These are phyloP conservation scores for Ceratosolen solmsi DNA, from an alignment of 1,140 invertebrate genomes.

Conservation along the genomic window DNA sequence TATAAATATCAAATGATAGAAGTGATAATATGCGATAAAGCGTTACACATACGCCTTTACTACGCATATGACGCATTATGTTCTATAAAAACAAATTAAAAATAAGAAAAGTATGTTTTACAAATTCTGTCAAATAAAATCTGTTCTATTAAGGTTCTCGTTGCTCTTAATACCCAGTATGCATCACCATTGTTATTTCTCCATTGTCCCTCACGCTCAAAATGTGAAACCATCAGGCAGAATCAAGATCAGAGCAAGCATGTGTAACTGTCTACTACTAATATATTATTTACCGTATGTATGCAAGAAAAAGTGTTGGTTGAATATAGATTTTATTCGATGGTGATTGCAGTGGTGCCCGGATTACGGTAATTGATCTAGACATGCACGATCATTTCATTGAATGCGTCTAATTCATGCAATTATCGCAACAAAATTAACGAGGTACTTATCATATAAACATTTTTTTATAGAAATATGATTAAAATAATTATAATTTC, in stretches of 20 bases:
- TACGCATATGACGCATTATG: not conserved
- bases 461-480: too few species aligned
- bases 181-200: not conserved
- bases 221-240: not conserved
- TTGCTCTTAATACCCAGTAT: not conserved
- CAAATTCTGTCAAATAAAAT: slow-evolving; percentile 37
- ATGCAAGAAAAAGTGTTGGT: too few species aligned
- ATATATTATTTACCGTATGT: not conserved
- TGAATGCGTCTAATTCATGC: too few species aligned
- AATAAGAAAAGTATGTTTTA: not conserved
- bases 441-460: too few species aligned
- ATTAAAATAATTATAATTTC: too few species aligned
- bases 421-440: too few species aligned
- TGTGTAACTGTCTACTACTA: not conserved
- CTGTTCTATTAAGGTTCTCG: slow-evolving; percentile 15
- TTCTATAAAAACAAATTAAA: not conserved
- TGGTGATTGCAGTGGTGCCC: too few species aligned
- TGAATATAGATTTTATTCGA: not conserved
- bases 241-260: slow-evolving; percentile 16
- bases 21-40: not conserved
- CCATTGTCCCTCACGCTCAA: not conserved
- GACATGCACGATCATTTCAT: too few species aligned
- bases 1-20: not conserved
- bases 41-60: not conserved
- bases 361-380: too few species aligned